These are phyloP conservation scores for Empis livida DNA, from an alignment of 2,888 invertebrate species.

Conservation along the genomic window DNA sequence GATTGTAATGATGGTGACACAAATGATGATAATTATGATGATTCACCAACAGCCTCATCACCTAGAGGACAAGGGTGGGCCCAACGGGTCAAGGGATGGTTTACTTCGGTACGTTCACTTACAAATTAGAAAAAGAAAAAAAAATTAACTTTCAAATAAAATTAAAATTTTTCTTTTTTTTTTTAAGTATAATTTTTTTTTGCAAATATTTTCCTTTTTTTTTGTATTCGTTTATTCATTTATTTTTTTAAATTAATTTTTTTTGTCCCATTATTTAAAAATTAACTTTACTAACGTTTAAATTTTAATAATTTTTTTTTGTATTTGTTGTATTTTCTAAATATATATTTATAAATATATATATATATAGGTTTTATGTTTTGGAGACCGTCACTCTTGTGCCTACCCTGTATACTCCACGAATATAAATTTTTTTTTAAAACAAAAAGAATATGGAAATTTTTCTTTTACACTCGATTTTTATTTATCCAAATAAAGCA, in stretches of 20 bases:
- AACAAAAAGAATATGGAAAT: background rate
- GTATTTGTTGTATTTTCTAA: constrained; percentile 7
- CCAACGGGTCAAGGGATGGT: constrained; percentile 58
- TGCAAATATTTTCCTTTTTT: constrained; percentile 4
- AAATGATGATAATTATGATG: constrained; percentile 32
- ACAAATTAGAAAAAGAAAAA: constrained; percentile 12
- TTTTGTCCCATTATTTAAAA: too few species aligned
- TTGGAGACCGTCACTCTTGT: constrained; percentile 29
- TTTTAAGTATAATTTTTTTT: constrained; percentile 1
- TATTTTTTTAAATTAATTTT: background rate
- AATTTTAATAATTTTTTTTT: background rate
- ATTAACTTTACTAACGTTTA: background rate
- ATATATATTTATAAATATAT: too few species aligned
- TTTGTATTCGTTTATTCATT: constrained; percentile 2
- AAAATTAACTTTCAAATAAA: constrained; percentile 6
- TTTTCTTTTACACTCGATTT: too few species aligned
- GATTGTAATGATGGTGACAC: constrained; percentile 24
- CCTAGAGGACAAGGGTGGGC: constrained; percentile 50
- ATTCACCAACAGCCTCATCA: constrained; percentile 36
- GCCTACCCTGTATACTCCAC: constrained; percentile 36
- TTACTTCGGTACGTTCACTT: constrained; percentile 52
- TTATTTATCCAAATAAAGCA: too few species aligned
- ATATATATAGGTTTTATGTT: constrained; percentile 5
- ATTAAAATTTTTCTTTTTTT: background rate
- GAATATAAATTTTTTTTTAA: constrained; percentile 4